Evolutionary conservation across 1,140 invertebrate genomes (phyloP).

Genomic region (Phenacoccus solenopsis): DNA sequence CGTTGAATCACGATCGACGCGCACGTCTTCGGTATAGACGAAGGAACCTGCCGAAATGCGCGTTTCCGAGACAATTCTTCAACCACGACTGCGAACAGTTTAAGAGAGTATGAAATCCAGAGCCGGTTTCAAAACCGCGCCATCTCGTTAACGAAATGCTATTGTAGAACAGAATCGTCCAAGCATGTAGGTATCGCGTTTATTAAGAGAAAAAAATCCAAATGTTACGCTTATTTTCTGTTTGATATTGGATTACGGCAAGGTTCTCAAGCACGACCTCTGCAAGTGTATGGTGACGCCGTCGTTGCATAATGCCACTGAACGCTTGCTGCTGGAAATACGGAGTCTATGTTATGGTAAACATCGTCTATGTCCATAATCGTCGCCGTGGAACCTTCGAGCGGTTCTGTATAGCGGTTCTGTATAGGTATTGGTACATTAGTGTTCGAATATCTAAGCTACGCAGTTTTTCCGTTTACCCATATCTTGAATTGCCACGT

Average conservation of each 20-base stretch:
- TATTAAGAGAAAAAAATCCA: background rate
- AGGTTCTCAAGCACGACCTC: slow-evolving; percentile 15
- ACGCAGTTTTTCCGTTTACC: background rate
- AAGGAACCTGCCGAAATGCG: too few relatives aligned
- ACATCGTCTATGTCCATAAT: background rate
- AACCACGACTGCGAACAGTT: too few relatives aligned
- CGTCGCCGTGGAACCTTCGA: background rate
- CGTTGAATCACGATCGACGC: too few relatives aligned
- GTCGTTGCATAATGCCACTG: background rate
- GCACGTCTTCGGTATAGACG: too few relatives aligned
- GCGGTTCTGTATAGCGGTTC: too few relatives aligned
- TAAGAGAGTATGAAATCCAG: too few relatives aligned
- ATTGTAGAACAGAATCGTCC: background rate
- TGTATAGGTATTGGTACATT: background rate
- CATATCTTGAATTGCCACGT: background rate
- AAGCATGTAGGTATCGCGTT: background rate
- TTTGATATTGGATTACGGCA: slow-evolving; percentile 12
- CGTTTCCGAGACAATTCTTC: too few relatives aligned
- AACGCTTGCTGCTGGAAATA: background rate
- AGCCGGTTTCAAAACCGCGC: background rate
- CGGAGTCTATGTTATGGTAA: too few relatives aligned
- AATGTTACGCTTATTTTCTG: slow-evolving; percentile 12
- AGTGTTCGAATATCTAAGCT: background rate
- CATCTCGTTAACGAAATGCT: background rate
- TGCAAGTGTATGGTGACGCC: background rate